Percentiles rank a stretch among this genome's conserved stretches.
These are phyloP conservation scores for Acrossocheilus wenchowensis DNA, from an alignment of 2,797 vertebrate species.

Conservation along the genomic window DNA sequence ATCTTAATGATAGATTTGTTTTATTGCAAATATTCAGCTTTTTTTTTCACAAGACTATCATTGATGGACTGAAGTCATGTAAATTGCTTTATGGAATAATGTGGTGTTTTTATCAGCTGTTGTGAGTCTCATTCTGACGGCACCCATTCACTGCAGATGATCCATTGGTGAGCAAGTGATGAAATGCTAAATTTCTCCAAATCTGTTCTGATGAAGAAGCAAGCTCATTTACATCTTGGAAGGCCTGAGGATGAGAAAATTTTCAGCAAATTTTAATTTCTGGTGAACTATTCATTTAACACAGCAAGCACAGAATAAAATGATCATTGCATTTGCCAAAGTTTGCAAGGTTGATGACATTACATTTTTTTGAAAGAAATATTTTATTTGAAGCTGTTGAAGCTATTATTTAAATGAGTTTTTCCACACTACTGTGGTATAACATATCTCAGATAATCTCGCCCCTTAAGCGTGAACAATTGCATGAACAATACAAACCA, in stretches of 20 bases:
- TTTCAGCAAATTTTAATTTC: neutral
- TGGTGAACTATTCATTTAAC: neutral
- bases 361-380: neutral
- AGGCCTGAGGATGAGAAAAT: neutral
- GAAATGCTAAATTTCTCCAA: neutral
- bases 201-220: neutral
- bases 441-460: neutral
- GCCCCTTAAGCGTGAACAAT: neutral
- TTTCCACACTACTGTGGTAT: neutral
- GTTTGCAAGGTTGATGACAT: neutral
- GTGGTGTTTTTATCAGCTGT: neutral
- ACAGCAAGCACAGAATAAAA: neutral
- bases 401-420: neutral
- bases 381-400: neutral
- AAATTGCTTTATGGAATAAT: neutral
- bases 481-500: neutral
- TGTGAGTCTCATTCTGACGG: neutral
- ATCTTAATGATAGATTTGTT: neutral
- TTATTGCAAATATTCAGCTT: neutral
- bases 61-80: neutral
- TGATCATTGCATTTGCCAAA: neutral
- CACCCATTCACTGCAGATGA: neutral
- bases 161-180: neutral
- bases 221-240: neutral
- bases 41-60: neutral